A percentile compares a stretch with the other conserved stretches of the same genome.
These are phyloP conservation scores for Cnemophilus loriae DNA, from an alignment of 2,113 vertebrate species.

Conservation along the genomic window DNA sequence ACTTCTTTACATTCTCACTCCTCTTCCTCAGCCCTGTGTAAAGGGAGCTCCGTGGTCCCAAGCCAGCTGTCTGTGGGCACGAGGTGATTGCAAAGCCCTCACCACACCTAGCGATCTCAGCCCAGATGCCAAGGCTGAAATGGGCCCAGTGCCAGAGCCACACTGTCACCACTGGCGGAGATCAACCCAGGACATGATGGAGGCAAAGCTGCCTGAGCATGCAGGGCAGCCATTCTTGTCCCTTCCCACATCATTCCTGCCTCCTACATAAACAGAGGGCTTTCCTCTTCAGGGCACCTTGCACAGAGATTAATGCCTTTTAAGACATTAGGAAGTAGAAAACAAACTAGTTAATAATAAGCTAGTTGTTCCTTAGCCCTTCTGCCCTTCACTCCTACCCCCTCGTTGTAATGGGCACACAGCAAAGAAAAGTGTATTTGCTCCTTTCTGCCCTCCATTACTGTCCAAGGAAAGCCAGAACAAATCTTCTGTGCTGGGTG, in stretches of 20 bases:
- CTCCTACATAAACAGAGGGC: background rate
- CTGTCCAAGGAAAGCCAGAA: background rate
- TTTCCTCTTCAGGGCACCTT: background rate
- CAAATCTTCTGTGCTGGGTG: background rate
- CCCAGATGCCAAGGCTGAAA: background rate
- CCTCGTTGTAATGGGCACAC: background rate
- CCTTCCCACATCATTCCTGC: rapidly evolving
- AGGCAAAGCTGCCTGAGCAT: rapidly evolving
- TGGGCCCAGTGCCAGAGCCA: background rate
- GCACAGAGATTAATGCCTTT: background rate
- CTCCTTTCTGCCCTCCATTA: background rate
- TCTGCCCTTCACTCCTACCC: background rate
- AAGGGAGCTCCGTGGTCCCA: rapidly evolving
- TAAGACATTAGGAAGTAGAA: background rate
- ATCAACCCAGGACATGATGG: background rate
- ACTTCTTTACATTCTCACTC: background rate
- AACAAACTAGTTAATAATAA: too few species aligned
- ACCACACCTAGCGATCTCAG: background rate
- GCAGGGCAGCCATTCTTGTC: background rate
- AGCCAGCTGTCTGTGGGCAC: background rate
- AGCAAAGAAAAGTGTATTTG: background rate
- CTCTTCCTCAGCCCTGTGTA: background rate
- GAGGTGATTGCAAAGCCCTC: background rate
- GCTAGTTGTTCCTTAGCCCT: background rate
- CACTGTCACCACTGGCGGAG: background rate